Evolutionary conservation across 2,797 vertebrate species (phyloP).

Genomic region (Pterois miles): DNA sequence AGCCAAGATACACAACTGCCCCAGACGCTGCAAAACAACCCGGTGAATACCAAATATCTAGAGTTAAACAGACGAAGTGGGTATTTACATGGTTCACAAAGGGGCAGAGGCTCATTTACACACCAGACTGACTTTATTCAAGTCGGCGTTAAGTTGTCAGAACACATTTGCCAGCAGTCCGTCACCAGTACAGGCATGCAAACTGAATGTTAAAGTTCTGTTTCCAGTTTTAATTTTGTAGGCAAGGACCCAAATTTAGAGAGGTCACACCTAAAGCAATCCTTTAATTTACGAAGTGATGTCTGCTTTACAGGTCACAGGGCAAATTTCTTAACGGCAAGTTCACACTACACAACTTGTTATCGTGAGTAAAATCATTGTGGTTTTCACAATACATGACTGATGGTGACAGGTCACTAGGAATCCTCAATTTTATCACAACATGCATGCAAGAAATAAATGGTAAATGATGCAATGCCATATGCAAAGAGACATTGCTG

Average conservation of each 20-base stretch:
- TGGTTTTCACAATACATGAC: too few relatives aligned
- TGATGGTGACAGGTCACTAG: too few relatives aligned
- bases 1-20: neutral
- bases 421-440: too few relatives aligned
- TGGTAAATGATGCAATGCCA: too few relatives aligned
- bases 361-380: too few relatives aligned
- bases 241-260: accelerated
- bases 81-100: neutral
- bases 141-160: neutral
- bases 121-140: conserved; percentile 19
- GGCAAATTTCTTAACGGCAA: accelerated
- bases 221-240: neutral
- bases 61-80: neutral
- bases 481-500: too few relatives aligned
- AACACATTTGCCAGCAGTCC: neutral
- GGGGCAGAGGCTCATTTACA: conserved; percentile 3
- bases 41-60: neutral
- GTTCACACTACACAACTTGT: too few relatives aligned
- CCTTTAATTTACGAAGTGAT: neutral
- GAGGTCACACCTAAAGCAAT: neutral
- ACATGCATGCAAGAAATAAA: too few relatives aligned
- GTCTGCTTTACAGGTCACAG: neutral
- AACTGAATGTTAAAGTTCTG: accelerated
- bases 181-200: neutral
- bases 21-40: neutral